Evolutionary conservation across 2,113 vertebrate species (phyloP).

Genomic region (Xenus cinereus): DNA sequence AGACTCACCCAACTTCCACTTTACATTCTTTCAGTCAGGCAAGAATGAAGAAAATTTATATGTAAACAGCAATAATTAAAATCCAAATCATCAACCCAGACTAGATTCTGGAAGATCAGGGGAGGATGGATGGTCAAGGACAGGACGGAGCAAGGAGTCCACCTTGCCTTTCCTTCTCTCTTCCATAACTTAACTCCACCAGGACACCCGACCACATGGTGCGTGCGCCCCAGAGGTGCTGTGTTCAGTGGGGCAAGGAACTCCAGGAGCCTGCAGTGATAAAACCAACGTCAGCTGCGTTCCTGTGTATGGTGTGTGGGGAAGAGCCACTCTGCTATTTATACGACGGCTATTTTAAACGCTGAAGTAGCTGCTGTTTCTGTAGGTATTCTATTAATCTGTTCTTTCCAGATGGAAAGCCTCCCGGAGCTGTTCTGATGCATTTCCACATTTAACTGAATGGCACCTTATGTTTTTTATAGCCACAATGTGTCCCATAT

Average conservation of each 20-base stretch:
- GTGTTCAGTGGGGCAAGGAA: not conserved
- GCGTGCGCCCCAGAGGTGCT: accelerated
- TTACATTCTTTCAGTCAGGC: not conserved
- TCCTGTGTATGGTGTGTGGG: not conserved
- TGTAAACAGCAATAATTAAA: not conserved
- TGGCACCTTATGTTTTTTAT: not conserved
- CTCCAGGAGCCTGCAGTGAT: not conserved
- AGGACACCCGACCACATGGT: accelerated
- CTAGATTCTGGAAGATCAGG: not conserved
- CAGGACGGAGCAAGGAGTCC: not conserved
- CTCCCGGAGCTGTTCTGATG: not conserved
- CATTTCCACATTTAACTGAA: not conserved
- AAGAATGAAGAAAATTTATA: not conserved
- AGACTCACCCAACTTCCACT: not conserved
- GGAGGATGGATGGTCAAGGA: not conserved
- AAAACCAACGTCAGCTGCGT: not conserved
- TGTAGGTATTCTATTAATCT: not conserved
- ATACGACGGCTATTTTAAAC: not conserved
- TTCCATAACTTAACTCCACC: not conserved
- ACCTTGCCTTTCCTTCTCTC: not conserved
- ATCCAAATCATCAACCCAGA: not conserved
- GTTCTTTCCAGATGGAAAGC: not conserved
- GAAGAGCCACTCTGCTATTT: not conserved
- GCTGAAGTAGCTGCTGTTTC: not conserved
- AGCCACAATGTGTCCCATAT: not conserved